Base-by-base conservation (phyloP, 2,113 vertebrate genomes). In the Rhadina sibilatrix region DNA sequence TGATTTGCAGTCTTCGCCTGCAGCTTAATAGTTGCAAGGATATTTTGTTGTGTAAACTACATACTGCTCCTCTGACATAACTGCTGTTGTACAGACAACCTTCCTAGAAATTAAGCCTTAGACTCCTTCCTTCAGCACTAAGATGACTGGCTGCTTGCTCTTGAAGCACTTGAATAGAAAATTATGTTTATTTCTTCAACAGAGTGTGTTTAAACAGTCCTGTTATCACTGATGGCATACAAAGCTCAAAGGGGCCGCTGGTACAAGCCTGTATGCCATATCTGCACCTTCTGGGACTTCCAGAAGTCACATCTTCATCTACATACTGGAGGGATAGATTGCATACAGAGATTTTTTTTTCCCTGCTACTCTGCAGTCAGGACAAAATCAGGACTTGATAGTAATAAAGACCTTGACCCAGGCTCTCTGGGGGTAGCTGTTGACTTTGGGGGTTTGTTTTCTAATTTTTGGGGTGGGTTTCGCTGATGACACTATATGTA, bases 1-100 rank as follows among this genome's bases (percentile, higher is more conserved):
- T 96, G 66, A 85, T 95, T 82, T 84, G 46, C 53, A 68, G 44
- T 60, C 61, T 87, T 86, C 4, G 40, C 57, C 81, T 40, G 33
- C 56, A 87, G 72, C 53, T 54, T 85, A 74, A 38, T 54, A 66
- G 77, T 83, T 78, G 59, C 42, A 91, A 91, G 84, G 82, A 24
- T 95, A 83, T 91, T 95, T 91, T 93, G 70, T 72, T 90, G 50
- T 88, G 63, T 86, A 79, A 96, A 91, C 75, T 80, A 77, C 33
- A 61, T 63, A 40, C 8, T 91, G 82, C 47, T 88, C 40, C 31
- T 84, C 28, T 77, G 70, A 74, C 70, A 76, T 37, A 87, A 42
- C 53, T 91, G 46, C 84, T 72, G 38, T 61, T 72, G 12, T 24
- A 61, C 21, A 61, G 81, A 75, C 25, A 80, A 2, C 50, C 42